These are phyloP conservation scores for Trachemys scripta DNA, from an alignment of 2,113 vertebrate species.

Conservation along the genomic window DNA sequence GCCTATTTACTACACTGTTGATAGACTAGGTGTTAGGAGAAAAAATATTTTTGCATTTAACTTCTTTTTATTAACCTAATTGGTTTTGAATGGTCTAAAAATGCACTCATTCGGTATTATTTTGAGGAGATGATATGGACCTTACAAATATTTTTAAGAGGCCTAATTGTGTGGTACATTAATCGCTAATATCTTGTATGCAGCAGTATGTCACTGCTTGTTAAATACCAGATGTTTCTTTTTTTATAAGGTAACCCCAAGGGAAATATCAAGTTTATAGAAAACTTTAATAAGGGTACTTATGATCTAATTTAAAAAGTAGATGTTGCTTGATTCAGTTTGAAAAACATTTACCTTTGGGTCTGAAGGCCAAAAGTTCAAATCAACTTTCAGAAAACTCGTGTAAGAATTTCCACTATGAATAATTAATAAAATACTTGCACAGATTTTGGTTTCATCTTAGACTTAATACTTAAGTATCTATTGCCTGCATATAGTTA, in stretches of 20 bases:
- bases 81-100: background rate
- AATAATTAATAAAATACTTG: background rate
- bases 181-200: conserved; percentile 12
- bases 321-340: background rate
- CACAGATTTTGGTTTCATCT: background rate
- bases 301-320: background rate
- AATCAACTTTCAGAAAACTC: background rate
- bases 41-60: conserved; percentile 34
- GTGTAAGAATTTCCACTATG: background rate
- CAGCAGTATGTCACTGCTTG: background rate
- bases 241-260: background rate
- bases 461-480: background rate
- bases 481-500: background rate
- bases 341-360: background rate
- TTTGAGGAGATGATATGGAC: background rate
- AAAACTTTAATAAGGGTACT: background rate
- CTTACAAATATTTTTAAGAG: background rate
- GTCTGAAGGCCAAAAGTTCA: background rate
- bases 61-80: background rate
- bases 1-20: conserved; percentile 14
- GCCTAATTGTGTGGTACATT: background rate
- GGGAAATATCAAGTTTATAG: background rate
- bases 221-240: background rate
- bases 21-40: conserved; percentile 33
- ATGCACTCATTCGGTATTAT: background rate